Evolutionary conservation across 2,888 invertebrate genomes (phyloP).

Genomic region (Globia sparganii): DNA sequence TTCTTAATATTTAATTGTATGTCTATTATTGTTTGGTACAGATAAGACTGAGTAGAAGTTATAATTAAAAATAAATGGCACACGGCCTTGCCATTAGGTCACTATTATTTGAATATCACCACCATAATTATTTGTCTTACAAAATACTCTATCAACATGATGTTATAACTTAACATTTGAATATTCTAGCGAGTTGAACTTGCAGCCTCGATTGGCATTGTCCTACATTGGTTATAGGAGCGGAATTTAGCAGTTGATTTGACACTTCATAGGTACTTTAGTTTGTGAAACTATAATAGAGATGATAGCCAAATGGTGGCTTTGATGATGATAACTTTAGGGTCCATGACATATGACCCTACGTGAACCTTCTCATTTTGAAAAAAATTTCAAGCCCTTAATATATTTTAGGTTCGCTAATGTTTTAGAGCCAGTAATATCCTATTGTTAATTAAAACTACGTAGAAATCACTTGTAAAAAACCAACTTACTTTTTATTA

Average conservation of each 20-base stretch:
- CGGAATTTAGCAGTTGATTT: constrained; percentile 76
- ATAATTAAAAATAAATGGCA: constrained; percentile 13
- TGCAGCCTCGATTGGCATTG: constrained; percentile 78
- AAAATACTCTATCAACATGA: constrained; percentile 21
- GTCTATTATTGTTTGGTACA: neutral
- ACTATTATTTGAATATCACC: constrained; percentile 29
- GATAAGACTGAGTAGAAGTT: neutral
- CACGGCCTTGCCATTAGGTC: constrained; percentile 29
- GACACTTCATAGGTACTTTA: constrained; percentile 60
- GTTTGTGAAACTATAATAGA: constrained; percentile 55
- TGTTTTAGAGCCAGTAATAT: constrained; percentile 1
- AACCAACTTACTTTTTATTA: constrained; percentile 81
- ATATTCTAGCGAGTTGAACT: constrained; percentile 67
- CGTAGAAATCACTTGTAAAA: constrained; percentile 53
- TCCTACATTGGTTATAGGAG: constrained; percentile 79
- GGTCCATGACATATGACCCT: constrained; percentile 17
- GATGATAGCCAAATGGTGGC: constrained; percentile 30
- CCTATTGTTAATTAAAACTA: constrained; percentile 13
- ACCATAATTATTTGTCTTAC: constrained; percentile 20
- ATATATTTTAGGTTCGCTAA: neutral
- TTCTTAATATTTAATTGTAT: constrained; percentile 16
- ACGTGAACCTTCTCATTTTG: constrained; percentile 1
- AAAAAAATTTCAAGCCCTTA: neutral
- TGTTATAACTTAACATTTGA: constrained; percentile 53
- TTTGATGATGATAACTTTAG: constrained; percentile 1